These are phyloP conservation scores for Chalcosyrphus nemorum DNA, from an alignment of 2,888 invertebrate species.

Conservation along the genomic window DNA sequence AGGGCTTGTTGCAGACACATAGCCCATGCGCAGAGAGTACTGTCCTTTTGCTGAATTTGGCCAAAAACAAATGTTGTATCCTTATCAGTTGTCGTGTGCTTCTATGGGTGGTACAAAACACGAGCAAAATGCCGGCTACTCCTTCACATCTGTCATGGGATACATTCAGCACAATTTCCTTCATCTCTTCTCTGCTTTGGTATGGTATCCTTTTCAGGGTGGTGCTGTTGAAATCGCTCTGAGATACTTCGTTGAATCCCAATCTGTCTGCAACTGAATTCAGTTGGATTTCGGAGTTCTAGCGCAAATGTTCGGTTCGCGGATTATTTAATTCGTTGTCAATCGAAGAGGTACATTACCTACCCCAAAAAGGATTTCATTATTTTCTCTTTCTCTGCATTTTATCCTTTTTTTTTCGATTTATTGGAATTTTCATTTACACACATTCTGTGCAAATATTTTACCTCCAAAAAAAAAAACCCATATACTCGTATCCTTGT, in stretches of 20 bases:
- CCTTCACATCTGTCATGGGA: conserved; percentile 7
- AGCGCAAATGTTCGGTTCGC: conserved; percentile 59
- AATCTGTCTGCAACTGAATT: conserved; percentile 33
- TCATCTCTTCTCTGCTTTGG: conserved; percentile 19
- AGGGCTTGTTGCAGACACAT: neutral
- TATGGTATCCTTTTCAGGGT: conserved; percentile 48
- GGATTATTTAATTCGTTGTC: conserved; percentile 40
- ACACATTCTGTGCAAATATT: conserved; percentile 45
- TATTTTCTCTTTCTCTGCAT: neutral
- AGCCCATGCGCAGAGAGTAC: conserved; percentile 53
- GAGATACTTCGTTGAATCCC: conserved; percentile 43
- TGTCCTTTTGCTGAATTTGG: conserved; percentile 51
- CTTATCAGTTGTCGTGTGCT: conserved; percentile 51
- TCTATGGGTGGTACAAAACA: conserved; percentile 41
- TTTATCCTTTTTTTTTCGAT: conserved; percentile 8
- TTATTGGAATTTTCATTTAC: conserved; percentile 10
- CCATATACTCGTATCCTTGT: conserved; percentile 16
- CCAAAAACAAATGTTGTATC: conserved; percentile 43
- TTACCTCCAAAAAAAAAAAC: conserved; percentile 11
- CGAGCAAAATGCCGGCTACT: conserved; percentile 49
- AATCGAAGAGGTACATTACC: conserved; percentile 69
- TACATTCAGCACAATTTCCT: conserved; percentile 59
- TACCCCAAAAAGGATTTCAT: conserved; percentile 61
- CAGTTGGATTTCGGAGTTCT: conserved; percentile 59
- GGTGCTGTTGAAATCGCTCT: conserved; percentile 45